phyloP scores from a whole-genome alignment of 2,888 invertebrate genomes.

The Hirtodrosophila cameraria region DNA sequence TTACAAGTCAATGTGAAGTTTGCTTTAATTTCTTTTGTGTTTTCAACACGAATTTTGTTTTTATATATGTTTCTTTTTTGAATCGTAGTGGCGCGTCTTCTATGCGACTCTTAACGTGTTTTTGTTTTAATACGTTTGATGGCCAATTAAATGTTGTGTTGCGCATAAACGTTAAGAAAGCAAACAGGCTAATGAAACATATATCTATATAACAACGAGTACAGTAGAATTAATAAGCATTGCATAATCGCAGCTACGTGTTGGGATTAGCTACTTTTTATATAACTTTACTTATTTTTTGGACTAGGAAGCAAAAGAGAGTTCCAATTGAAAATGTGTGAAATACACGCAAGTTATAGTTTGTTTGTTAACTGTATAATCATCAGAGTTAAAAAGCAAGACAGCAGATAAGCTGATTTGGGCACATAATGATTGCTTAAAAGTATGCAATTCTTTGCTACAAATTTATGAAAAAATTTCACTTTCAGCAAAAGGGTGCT shows the following conservation, averaged over 20 bases:
- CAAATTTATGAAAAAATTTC: conserved; percentile 42
- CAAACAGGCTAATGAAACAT: conserved; percentile 21
- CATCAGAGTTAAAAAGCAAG: conserved; percentile 56
- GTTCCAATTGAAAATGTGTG: conserved; percentile 27
- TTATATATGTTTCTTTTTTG: conserved; percentile 12
- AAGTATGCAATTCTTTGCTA: conserved; percentile 33
- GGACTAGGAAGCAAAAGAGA: conserved; percentile 63
- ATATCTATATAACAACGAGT: conserved; percentile 4
- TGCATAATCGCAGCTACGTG: conserved; percentile 63
- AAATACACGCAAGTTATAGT: conserved; percentile 48
- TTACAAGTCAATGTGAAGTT: too few species aligned
- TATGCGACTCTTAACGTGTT: conserved; percentile 19
- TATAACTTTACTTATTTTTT: conserved; percentile 2
- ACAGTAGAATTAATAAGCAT: conserved; percentile 45
- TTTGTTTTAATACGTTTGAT: conserved; percentile 53
- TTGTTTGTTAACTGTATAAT: neutral
- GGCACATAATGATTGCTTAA: neutral
- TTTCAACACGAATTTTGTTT: too few species aligned
- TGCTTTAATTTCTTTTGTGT: too few species aligned
- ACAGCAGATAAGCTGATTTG: conserved; percentile 9
- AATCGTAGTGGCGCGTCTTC: conserved; percentile 21
- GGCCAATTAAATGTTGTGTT: conserved; percentile 61
- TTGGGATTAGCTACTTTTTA: conserved; percentile 13
- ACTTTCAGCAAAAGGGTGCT: conserved; percentile 31
- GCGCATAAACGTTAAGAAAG: conserved; percentile 32